Conservation (phyloP, 2,113 vertebrate genomes). For the Daphoenositta chrysoptera region DNA sequence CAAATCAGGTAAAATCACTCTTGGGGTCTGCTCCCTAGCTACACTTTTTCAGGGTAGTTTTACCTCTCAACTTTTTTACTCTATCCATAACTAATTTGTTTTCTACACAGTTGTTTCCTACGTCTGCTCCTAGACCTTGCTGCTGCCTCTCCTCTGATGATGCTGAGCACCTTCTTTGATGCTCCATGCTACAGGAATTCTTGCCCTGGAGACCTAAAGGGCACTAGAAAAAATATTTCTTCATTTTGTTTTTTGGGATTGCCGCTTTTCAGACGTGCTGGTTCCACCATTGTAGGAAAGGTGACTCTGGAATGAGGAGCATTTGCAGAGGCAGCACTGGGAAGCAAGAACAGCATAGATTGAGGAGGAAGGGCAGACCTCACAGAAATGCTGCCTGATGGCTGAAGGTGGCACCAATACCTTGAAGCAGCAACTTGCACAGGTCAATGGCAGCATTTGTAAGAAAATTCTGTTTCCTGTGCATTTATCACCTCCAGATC, state of each 20-base stretch:
- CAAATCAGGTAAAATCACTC: not conserved
- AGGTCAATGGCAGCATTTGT: not conserved
- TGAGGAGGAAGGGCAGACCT: not conserved
- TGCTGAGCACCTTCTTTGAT: not conserved
- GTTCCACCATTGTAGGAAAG: not conserved
- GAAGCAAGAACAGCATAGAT: not conserved
- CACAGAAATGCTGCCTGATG: not conserved
- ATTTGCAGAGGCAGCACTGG: not conserved
- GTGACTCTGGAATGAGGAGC: not conserved
- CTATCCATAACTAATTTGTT: not conserved
- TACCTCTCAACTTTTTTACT: not conserved
- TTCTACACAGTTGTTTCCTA: not conserved
- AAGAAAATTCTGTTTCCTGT: not conserved
- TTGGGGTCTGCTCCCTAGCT: not conserved
- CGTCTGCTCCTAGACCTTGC: not conserved
- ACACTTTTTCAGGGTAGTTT: not conserved
- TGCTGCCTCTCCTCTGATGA: fast-evolving
- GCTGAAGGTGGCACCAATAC: not conserved
- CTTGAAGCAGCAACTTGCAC: not conserved
- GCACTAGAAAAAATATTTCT: not conserved
- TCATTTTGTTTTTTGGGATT: not conserved
- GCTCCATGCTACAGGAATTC: not conserved
- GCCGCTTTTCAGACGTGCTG: not conserved
- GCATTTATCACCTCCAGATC: too few species aligned
- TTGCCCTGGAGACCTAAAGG: not conserved